Conservation (phyloP, 2,888 invertebrate genomes). For the Amblyjoppa proteus region DNA sequence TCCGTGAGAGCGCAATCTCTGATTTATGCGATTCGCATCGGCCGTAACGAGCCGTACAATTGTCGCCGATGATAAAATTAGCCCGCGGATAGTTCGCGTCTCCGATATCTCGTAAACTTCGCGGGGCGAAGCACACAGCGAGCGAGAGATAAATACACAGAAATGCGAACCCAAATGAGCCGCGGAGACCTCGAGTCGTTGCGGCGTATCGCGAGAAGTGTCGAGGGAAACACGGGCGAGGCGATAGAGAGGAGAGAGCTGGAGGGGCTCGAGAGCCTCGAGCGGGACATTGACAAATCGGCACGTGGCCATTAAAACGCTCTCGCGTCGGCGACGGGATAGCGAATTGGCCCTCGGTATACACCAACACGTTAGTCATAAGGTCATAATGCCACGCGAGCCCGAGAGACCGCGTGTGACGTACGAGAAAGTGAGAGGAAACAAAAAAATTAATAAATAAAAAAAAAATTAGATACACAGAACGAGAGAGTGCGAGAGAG, state of each 20-base stretch:
- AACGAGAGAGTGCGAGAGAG: background rate
- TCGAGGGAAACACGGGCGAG: slow-evolving; percentile 1
- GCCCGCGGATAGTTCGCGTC: slow-evolving; percentile 15
- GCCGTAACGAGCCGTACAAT: slow-evolving; percentile 31
- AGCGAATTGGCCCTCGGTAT: slow-evolving; percentile 52
- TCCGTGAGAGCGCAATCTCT: slow-evolving; percentile 23
- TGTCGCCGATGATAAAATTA: slow-evolving; percentile 59
- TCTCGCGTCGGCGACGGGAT: slow-evolving; percentile 55
- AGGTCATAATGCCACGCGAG: slow-evolving; percentile 55
- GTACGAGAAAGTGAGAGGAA: background rate
- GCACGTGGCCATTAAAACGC: slow-evolving; percentile 58
- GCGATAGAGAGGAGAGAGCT: background rate
- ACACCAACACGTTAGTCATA: slow-evolving; percentile 34
- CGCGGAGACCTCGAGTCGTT: background rate
- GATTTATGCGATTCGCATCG: slow-evolving; percentile 35
- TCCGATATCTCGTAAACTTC: background rate
- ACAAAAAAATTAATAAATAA: background rate
- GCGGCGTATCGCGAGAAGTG: background rate
- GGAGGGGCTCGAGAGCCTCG: slow-evolving; percentile 12
- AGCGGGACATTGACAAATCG: slow-evolving; percentile 51
- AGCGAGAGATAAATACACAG: background rate
- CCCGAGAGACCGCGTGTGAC: slow-evolving; percentile 5
- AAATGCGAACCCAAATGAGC: slow-evolving; percentile 14
- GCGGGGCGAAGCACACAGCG: background rate
- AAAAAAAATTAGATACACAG: background rate